Evolutionary conservation across 2,888 invertebrate species (phyloP).

Genomic region (Heliconius aoede): DNA sequence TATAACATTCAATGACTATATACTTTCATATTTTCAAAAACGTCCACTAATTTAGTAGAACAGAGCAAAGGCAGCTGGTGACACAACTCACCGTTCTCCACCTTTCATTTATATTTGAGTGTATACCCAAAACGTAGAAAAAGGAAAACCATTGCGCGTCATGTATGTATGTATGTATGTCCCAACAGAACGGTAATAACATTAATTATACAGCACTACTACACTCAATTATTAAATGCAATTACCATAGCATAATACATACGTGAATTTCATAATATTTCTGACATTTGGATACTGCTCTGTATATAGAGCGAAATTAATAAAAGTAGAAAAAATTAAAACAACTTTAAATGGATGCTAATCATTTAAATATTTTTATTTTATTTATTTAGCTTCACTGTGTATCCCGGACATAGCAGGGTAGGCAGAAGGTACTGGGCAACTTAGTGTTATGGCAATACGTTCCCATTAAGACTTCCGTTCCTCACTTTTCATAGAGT

Average conservation of each 20-base stretch:
- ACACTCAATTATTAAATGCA: conserved; percentile 1
- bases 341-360: no score
- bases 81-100: background rate
- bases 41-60: background rate
- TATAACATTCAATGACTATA: background rate
- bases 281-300: background rate
- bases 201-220: conserved; percentile 1
- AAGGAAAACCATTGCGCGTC: background rate
- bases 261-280: background rate
- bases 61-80: background rate
- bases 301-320: background rate
- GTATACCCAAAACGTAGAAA: background rate
- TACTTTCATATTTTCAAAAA: background rate
- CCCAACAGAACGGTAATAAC: conserved; percentile 1
- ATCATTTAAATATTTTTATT: no score
- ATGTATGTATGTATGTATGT: background rate
- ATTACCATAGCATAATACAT: background rate
- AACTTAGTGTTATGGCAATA: no score
- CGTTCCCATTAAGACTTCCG: no score
- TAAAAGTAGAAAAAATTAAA: background rate
- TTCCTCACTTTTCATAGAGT: no score
- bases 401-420: no score
- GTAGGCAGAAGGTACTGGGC: no score
- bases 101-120: background rate
- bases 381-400: no score